Percentiles rank a stretch among this genome's conserved stretches.
These are phyloP conservation scores for Liasis olivaceus DNA, from an alignment of 2,797 vertebrate species.

Conservation along the genomic window DNA sequence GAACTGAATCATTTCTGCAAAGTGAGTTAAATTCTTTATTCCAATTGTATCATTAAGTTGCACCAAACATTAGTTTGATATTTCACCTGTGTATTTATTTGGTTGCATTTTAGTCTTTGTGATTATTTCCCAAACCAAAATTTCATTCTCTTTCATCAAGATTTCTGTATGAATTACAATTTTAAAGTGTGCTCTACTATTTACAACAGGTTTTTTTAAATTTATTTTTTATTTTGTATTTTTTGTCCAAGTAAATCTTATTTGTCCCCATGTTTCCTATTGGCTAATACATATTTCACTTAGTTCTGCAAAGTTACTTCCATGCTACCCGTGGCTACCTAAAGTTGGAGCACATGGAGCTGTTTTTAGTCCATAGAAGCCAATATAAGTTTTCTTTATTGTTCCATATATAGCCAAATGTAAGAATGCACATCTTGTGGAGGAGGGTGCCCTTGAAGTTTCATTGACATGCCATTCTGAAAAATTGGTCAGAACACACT, in stretches of 20 bases:
- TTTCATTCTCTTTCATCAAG: background rate
- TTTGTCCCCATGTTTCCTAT: background rate
- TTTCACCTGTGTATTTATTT: conserved; percentile 21
- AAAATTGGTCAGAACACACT: background rate
- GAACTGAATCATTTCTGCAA: background rate
- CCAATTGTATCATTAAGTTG: background rate
- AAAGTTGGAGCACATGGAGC: background rate
- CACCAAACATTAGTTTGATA: background rate
- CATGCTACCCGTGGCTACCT: background rate
- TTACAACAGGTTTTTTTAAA: too few species aligned
- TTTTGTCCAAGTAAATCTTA: background rate
- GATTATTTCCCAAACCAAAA: background rate
- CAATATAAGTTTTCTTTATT: background rate
- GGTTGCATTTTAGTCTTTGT: background rate
- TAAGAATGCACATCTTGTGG: background rate
- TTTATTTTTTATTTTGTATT: too few species aligned
- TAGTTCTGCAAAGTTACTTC: background rate
- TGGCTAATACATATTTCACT: background rate
- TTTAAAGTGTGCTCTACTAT: background rate
- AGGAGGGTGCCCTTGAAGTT: background rate
- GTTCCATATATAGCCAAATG: background rate
- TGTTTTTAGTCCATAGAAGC: background rate
- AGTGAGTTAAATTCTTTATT: background rate
- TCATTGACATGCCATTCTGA: background rate
- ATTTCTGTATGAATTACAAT: background rate